phyloP scores from a whole-genome alignment of 2,113 vertebrate genomes.

The Cyprinus carpio region DNA sequence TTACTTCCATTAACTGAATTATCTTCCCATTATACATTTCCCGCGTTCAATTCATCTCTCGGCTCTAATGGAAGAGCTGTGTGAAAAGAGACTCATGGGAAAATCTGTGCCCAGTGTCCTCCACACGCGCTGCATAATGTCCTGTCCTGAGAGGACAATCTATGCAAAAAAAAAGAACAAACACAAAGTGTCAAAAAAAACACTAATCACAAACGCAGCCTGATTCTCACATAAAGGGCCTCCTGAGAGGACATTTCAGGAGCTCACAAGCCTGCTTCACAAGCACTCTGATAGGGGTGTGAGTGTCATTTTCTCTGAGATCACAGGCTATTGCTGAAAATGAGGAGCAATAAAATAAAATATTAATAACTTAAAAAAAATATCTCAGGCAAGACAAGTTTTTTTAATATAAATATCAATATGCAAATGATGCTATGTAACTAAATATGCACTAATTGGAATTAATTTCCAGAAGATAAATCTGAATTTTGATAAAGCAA shows the following conservation, averaged over 20 bases:
- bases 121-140: background rate
- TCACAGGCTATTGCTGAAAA: background rate
- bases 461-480: too few species aligned
- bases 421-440: too few species aligned
- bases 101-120: conserved; percentile 12
- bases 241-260: background rate
- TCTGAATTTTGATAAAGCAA: too few species aligned
- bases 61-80: conserved; percentile 4
- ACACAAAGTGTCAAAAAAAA: too few species aligned
- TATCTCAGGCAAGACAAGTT: too few species aligned
- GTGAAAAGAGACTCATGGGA: conserved; percentile 30
- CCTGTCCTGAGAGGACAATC: conserved; percentile 22
- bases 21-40: conserved; percentile 15
- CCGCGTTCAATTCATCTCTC: conserved; percentile 10
- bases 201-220: conserved; percentile 2
- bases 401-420: too few species aligned
- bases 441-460: too few species aligned
- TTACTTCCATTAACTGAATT: conserved; percentile 9
- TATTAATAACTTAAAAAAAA: background rate
- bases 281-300: background rate
- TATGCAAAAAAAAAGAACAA: too few species aligned
- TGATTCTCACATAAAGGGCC: background rate
- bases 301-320: background rate
- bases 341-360: background rate
- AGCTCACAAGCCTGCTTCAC: background rate